Evolutionary conservation across 2,888 invertebrate species (phyloP).

Genomic region (Agrochola lychnidis): DNA sequence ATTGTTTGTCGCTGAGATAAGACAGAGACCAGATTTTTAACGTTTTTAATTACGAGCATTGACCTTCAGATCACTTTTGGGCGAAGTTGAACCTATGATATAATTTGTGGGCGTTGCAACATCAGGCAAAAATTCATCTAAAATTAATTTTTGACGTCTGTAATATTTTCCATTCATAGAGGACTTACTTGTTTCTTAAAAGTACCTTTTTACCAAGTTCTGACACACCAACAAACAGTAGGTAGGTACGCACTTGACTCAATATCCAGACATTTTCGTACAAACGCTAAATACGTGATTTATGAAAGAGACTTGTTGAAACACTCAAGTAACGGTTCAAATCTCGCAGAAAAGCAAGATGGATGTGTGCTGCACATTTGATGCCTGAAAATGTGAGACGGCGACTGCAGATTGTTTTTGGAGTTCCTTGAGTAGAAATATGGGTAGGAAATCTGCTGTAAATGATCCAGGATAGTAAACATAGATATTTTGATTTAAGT

Average conservation of each 20-base stretch:
- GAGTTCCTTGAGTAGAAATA: slow-evolving; percentile 38
- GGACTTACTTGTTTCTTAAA: not conserved
- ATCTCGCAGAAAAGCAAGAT: slow-evolving; percentile 64
- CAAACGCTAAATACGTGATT: slow-evolving; percentile 53
- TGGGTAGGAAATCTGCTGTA: not conserved
- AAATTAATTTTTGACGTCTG: not conserved
- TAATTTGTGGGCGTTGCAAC: too few relatives aligned
- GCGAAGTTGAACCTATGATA: too few relatives aligned
- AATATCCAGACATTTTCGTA: slow-evolving; percentile 26
- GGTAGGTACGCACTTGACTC: not conserved
- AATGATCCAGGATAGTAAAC: not conserved
- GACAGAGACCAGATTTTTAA: too few relatives aligned
- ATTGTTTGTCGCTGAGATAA: too few relatives aligned
- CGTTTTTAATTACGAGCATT: too few relatives aligned
- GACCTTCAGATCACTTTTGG: too few relatives aligned
- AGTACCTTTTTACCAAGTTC: not conserved
- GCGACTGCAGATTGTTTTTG: slow-evolving; percentile 50
- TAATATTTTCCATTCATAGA: not conserved
- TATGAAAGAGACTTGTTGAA: slow-evolving; percentile 62
- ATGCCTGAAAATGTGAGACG: slow-evolving; percentile 58
- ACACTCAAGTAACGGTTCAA: slow-evolving; percentile 59
- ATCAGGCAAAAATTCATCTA: too few relatives aligned
- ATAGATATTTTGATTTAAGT: not conserved
- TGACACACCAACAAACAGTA: not conserved
- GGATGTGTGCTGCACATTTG: slow-evolving; percentile 65